phyloP scores from a whole-genome alignment of 1,140 invertebrate species.

The Caenorhabditis brenneri region DNA sequence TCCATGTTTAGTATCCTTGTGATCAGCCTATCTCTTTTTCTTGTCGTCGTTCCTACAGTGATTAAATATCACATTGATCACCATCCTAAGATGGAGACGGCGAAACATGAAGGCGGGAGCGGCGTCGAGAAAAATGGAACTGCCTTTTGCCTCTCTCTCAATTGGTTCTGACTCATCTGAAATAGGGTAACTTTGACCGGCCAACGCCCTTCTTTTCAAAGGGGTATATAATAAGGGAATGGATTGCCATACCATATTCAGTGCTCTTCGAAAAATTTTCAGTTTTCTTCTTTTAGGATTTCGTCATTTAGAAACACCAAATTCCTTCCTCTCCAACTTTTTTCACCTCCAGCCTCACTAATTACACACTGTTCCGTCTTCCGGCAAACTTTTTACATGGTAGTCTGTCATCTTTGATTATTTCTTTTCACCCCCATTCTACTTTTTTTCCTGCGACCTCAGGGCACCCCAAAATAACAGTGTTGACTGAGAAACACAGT shows the following conservation, averaged over 20 bases:
- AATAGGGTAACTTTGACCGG: constrained; percentile 40
- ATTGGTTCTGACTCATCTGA: constrained; percentile 43
- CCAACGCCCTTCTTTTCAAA: constrained; percentile 37
- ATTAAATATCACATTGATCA: constrained; percentile 40
- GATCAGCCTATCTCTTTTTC: background rate
- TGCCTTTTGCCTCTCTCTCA: constrained; percentile 23
- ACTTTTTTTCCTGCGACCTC: background rate
- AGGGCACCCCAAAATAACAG: constrained; percentile 27
- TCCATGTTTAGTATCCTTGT: background rate
- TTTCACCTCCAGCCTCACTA: background rate
- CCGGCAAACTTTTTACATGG: background rate
- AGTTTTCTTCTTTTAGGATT: background rate
- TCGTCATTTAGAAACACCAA: background rate
- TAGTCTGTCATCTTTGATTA: constrained; percentile 6
- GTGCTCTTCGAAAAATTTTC: background rate
- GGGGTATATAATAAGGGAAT: background rate
- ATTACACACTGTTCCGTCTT: background rate
- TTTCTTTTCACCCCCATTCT: background rate
- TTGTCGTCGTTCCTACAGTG: constrained; percentile 27
- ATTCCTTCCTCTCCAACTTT: background rate
- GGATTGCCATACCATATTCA: background rate
- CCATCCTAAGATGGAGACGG: constrained; percentile 6
- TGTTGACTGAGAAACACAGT: constrained; percentile 40
- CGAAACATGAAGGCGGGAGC: background rate
- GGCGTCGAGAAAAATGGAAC: constrained; percentile 18